Evolutionary conservation across 2,797 vertebrate species (phyloP).

Genomic region (Cheirogaleus major): DNA sequence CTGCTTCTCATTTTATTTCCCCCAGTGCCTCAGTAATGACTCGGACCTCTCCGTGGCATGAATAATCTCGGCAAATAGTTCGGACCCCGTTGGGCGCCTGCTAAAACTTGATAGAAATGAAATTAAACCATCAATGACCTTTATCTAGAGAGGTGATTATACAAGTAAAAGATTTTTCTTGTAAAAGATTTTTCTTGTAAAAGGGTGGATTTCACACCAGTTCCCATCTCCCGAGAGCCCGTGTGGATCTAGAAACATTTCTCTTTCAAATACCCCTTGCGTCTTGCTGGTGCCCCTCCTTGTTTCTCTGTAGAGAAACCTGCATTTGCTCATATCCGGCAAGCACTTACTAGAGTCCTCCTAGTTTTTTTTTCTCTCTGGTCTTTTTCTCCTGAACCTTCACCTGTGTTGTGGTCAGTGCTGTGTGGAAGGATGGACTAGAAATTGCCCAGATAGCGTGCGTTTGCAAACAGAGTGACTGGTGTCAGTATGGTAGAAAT

Average conservation of each 20-base stretch:
- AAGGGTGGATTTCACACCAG: not conserved
- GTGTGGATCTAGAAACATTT: not conserved
- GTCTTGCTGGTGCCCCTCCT: rapidly evolving
- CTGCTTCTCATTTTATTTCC: not conserved
- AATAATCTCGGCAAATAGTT: not conserved
- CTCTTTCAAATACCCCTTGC: too few species aligned
- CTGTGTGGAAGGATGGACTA: too few species aligned
- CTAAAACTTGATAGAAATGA: not conserved
- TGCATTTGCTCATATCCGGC: not conserved
- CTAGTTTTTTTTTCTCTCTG: not conserved
- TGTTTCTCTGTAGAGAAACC: not conserved
- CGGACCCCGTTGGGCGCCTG: not conserved
- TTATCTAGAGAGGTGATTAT: not conserved
- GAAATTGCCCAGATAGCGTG: not conserved
- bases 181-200: not conserved
- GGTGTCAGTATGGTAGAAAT: not conserved
- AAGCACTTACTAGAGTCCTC: too few species aligned
- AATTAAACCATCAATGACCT: not conserved
- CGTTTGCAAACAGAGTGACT: not conserved
- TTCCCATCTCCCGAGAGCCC: not conserved
- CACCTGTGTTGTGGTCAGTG: rapidly evolving
- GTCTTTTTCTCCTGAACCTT: not conserved
- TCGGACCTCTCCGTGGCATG: not conserved
- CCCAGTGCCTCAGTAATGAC: not conserved
- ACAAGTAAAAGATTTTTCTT: not conserved